These are phyloP conservation scores for Crenichthys baileyi DNA, from an alignment of 2,797 vertebrate species.

Conservation along the genomic window DNA sequence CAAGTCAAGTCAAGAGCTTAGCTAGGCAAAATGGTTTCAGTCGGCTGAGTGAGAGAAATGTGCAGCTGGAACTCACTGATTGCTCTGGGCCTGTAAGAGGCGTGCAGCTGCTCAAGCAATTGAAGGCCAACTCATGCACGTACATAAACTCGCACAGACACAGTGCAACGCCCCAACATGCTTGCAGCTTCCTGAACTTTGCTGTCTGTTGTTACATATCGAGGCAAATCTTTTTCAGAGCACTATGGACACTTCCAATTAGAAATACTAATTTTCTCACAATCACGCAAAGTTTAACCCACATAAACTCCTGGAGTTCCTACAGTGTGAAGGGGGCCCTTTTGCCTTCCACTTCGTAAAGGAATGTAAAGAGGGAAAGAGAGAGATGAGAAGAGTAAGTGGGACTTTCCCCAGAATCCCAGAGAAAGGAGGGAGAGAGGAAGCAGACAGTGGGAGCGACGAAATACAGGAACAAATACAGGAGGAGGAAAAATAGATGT, in stretches of 20 bases:
- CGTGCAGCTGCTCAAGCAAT: slow-evolving; percentile 70
- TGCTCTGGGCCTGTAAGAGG: slow-evolving; percentile 54
- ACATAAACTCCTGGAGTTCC: slow-evolving; percentile 50
- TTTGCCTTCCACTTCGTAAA: slow-evolving; percentile 47
- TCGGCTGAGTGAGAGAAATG: slow-evolving; percentile 61
- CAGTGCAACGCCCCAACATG: slow-evolving; percentile 42
- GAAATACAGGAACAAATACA: slow-evolving; percentile 78
- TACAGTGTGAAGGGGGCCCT: slow-evolving; percentile 46
- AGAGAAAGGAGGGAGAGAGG: slow-evolving; percentile 69
- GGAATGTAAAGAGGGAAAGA: slow-evolving; percentile 57
- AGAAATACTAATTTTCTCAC: slow-evolving; percentile 61
- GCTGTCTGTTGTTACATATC: slow-evolving; percentile 72
- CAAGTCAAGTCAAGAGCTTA: slow-evolving; percentile 39
- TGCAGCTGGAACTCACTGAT: slow-evolving; percentile 64
- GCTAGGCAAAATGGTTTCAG: slow-evolving; percentile 47
- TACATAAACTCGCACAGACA: slow-evolving; percentile 24
- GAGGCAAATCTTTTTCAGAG: slow-evolving; percentile 56
- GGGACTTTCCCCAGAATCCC: slow-evolving; percentile 80
- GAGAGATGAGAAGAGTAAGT: slow-evolving; percentile 28
- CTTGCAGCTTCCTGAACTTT: slow-evolving; percentile 71
- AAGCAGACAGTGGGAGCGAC: slow-evolving; percentile 75
- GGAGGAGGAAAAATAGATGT: slow-evolving; percentile 76
- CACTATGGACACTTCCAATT: slow-evolving; percentile 62
- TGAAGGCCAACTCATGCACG: slow-evolving; percentile 28
- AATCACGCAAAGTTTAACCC: slow-evolving; percentile 33